Evolutionary conservation across 2,888 invertebrate species (phyloP).

Genomic region (Nowickia ferox): DNA sequence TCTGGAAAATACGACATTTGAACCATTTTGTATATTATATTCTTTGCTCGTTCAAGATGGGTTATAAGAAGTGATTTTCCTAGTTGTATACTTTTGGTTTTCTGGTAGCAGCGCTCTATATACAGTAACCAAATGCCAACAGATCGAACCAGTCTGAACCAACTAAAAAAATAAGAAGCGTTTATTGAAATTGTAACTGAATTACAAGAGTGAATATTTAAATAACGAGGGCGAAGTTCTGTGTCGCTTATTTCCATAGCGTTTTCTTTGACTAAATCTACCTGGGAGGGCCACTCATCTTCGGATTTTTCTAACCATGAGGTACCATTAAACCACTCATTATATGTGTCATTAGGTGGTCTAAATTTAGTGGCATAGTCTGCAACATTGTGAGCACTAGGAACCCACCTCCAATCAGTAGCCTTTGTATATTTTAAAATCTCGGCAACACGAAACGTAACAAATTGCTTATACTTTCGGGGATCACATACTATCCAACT

Average conservation of each 20-base stretch:
- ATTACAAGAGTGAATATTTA: background rate
- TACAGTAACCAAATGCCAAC: background rate
- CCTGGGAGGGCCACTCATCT: too few relatives aligned
- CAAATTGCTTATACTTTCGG: conserved; percentile 38
- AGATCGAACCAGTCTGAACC: background rate
- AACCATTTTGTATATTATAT: too few relatives aligned
- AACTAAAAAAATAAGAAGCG: conserved; percentile 14
- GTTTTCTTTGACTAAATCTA: too few relatives aligned
- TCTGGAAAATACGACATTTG: too few relatives aligned
- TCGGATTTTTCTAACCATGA: conserved; percentile 26
- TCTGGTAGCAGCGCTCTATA: too few relatives aligned
- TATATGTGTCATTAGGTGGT: conserved; percentile 2
- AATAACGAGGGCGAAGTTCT: conserved; percentile 10
- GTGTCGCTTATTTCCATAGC: too few relatives aligned
- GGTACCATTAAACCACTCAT: background rate
- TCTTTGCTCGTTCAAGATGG: too few relatives aligned
- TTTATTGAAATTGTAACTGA: background rate
- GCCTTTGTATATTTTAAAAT: background rate
- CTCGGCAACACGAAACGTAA: conserved; percentile 34
- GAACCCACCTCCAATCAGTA: conserved; percentile 31
- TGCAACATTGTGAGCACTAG: background rate
- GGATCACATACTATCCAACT: conserved; percentile 24
- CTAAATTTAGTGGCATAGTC: conserved; percentile 28
- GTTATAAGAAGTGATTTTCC: too few relatives aligned
- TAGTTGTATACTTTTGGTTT: too few relatives aligned